Percentiles rank a stretch among this genome's conserved stretches.
Evolutionary conservation across 2,888 invertebrate genomes (phyloP).

Genomic region (Drosophila colorata): DNA sequence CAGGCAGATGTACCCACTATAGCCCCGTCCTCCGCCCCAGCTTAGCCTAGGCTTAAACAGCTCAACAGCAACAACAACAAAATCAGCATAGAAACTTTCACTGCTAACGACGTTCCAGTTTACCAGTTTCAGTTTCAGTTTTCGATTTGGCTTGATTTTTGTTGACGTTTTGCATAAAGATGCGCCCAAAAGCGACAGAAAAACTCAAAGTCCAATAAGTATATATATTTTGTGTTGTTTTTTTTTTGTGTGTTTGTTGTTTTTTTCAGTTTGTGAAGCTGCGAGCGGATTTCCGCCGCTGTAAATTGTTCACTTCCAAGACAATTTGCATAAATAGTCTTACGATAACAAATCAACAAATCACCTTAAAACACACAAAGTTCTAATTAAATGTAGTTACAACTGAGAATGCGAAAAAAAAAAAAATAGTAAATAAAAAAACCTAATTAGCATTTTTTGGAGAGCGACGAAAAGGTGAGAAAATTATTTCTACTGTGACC

Average conservation of each 20-base stretch:
- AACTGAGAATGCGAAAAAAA: constrained; percentile 20
- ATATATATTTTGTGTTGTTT: background rate
- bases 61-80: constrained; percentile 14
- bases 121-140: constrained; percentile 38
- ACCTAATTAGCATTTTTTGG: constrained; percentile 73
- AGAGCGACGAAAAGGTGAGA: constrained; percentile 69
- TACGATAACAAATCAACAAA: constrained; percentile 66
- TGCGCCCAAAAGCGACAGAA: constrained; percentile 38
- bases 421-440: constrained; percentile 8
- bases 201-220: background rate
- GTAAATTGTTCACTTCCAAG: constrained; percentile 56
- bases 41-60: constrained; percentile 12
- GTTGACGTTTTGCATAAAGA: constrained; percentile 36
- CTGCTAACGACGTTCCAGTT: constrained; percentile 53
- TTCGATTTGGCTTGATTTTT: constrained; percentile 13
- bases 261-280: constrained; percentile 13
- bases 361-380: constrained; percentile 54
- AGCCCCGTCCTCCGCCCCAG: background rate
- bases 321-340: constrained; percentile 67
- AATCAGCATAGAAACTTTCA: constrained; percentile 76
- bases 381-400: constrained; percentile 70
- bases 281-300: constrained; percentile 63
- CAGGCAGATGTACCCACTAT: constrained; percentile 18
- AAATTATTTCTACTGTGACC: constrained; percentile 61
- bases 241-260: constrained; percentile 1